Conservation (phyloP, 1,140 invertebrate species). For the Ephestia elutella region DNA sequence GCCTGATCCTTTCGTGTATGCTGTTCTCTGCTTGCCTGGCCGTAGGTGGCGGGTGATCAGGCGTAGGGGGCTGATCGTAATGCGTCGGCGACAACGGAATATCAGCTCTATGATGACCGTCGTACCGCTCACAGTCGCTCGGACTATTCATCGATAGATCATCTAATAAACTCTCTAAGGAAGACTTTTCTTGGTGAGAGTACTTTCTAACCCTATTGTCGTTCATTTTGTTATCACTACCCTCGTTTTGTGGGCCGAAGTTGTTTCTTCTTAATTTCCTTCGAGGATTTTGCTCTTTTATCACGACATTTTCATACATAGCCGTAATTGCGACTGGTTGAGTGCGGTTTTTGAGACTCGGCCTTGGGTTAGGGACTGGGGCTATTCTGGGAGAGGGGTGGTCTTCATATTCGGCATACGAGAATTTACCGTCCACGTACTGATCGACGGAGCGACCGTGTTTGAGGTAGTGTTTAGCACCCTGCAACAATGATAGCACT, state of each 20-base stretch:
- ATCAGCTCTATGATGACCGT: slow-evolving; percentile 57
- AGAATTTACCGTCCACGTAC: slow-evolving; percentile 79
- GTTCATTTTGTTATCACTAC: slow-evolving; percentile 70
- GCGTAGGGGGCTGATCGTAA: slow-evolving; percentile 93
- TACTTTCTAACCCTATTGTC: slow-evolving; percentile 59
- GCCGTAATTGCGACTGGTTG: slow-evolving; percentile 83
- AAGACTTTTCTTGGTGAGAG: slow-evolving; percentile 76
- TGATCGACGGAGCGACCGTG: slow-evolving; percentile 84
- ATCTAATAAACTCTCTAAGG: slow-evolving; percentile 79
- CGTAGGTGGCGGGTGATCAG: slow-evolving; percentile 95
- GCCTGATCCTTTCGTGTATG: slow-evolving; percentile 92
- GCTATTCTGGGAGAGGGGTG: slow-evolving; percentile 65
- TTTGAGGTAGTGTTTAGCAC: slow-evolving; percentile 75
- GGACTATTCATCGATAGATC: slow-evolving; percentile 65
- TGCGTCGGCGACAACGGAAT: slow-evolving; percentile 87
- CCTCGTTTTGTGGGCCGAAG: slow-evolving; percentile 74
- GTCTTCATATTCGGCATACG: slow-evolving; percentile 73
- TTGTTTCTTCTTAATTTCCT: slow-evolving; percentile 81
- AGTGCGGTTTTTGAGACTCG: slow-evolving; percentile 64
- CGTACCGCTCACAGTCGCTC: slow-evolving; percentile 63
- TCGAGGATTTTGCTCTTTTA: slow-evolving; percentile 82
- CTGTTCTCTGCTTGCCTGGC: slow-evolving; percentile 90
- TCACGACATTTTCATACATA: slow-evolving; percentile 81
- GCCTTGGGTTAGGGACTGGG: slow-evolving; percentile 60
- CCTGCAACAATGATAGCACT: slow-evolving; percentile 51